Evolutionary conservation across 2,113 vertebrate genomes (phyloP), one percentile per base, ranked within the genome.

Genomic region (Pluvialis apricaria): DNA sequence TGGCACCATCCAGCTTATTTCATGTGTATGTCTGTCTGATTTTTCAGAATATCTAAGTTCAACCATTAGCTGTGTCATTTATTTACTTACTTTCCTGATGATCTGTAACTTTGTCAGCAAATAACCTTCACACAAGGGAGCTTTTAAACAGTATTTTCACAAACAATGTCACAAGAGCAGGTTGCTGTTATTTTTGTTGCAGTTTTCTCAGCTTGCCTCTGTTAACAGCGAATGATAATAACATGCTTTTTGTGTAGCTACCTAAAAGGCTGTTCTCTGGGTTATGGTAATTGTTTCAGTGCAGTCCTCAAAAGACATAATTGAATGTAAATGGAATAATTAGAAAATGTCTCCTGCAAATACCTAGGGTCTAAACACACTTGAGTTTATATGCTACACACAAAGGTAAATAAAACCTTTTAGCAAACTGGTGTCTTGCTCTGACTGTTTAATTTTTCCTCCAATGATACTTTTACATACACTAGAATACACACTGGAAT

Each of bases 401-500:
- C 34, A 84, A 83, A 92, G 29, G 44, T 88, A 90, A 94, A 94
- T 88, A 75, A 94, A 95, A 49, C n/a, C 66, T 94, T 94, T 87
- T 28, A 76, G 58, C 45, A 85, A 82, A 44, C 25, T 28, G 7
- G 3, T 84, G 68, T 82, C 77, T 89, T 79, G 34, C 15, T 92
- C 81, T 79, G 36, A 60, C n/a, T 88, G 15, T 79, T 91, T 85
- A 89, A 76, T 92, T 89, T 64, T 81, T 94, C 44, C 68, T 89
- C 40, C 31, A 87, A 15, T 10, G 13, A 54, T 70, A 83, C 9
- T 81, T 93, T 54, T 32, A 44, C 5, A 13, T 49, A 32, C 1
- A 7, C 8, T 62, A 19, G 28, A 94, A 92, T 45, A 72, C 21
- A 31, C 31, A 22, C 10, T 55, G 42, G 36, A 83, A 78, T 84